A percentile compares a stretch with the other conserved stretches of the same genome.
phyloP scores from a whole-genome alignment of 1,140 invertebrate species.

The Halictus rubicundus region DNA sequence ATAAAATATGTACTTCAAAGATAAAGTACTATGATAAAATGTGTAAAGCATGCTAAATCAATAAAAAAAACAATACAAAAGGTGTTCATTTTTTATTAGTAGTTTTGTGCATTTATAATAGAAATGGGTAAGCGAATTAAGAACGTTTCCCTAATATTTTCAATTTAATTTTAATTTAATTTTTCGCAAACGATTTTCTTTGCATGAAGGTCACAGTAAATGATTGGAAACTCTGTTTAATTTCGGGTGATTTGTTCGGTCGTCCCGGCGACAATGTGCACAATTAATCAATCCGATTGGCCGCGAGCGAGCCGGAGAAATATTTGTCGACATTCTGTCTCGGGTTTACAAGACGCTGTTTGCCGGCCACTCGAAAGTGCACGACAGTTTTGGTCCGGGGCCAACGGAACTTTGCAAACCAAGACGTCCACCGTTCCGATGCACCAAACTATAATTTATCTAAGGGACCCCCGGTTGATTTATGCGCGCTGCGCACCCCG shows the following conservation, averaged over 20 bases:
- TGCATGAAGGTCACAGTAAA: too few relatives aligned
- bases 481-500: neutral
- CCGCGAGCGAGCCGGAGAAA: neutral
- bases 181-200: too few relatives aligned
- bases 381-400: constrained; percentile 22
- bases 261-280: neutral
- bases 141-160: too few relatives aligned
- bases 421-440: constrained; percentile 25
- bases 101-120: too few relatives aligned
- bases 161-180: too few relatives aligned
- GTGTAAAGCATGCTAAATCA: too few relatives aligned
- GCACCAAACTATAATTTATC: constrained; percentile 28
- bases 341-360: constrained; percentile 5
- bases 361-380: constrained; percentile 36
- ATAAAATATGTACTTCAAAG: too few relatives aligned
- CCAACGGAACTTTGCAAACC: constrained; percentile 11
- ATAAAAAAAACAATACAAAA: too few relatives aligned
- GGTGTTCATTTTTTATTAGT: too few relatives aligned
- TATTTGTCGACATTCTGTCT: neutral
- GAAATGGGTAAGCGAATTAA: too few relatives aligned
- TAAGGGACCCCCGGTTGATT: constrained; percentile 9
- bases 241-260: too few relatives aligned
- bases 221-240: neutral
- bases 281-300: constrained; percentile 7
- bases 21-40: too few relatives aligned